Evolutionary conservation across 2,113 vertebrate genomes (phyloP), one percentile per base, ranked within the genome.

Genomic region (Hydrolagus affinis): DNA sequence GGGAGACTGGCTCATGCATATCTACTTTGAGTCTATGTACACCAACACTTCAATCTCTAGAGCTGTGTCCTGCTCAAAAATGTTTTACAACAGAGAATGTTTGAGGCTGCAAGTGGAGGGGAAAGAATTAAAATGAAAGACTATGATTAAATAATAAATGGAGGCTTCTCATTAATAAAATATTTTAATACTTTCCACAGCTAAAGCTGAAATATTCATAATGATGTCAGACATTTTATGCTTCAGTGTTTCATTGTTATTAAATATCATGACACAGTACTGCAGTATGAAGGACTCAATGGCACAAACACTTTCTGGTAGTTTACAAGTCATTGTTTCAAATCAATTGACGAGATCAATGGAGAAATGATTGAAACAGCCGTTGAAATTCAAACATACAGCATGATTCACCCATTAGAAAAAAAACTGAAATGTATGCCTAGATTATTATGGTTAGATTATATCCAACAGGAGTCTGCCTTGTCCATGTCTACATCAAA

Each of bases 31-130:
- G 21, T 30, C 14, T 25, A n/a, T 80, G n/a, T 64, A 60, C 7
- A 28, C 59, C 28, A 28, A 8, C 77, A 19, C 28, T 30, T 68
- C 62, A 83, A 83, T 32, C 78, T 68, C 59, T 72, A 12, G 12
- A 56, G 19, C 56, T 56, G 73, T 44, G 44, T 44, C 23, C 21
- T 28, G 77, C 57, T 80, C 59, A 19, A 64, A 64, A 17, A 15
- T 83, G 6, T 44, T 44, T 44, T 6, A 21, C 8, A 62, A 32
- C 15, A 14, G 19, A 32, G 25, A 66, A 32, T 32, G 60, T 83
- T 83, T 64, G 78, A 83, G 78, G 62, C 78, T 30, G 10, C 78
- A 83, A 30, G 62, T 66, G 60, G 21, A 30, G 25, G 60, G 11
- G n/a, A 59, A 25, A 23, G 57, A 64, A 3, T n/a, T 21, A 57